phyloP scores from a whole-genome alignment of 2,888 invertebrate species.

The Metopia argyrocephala region DNA sequence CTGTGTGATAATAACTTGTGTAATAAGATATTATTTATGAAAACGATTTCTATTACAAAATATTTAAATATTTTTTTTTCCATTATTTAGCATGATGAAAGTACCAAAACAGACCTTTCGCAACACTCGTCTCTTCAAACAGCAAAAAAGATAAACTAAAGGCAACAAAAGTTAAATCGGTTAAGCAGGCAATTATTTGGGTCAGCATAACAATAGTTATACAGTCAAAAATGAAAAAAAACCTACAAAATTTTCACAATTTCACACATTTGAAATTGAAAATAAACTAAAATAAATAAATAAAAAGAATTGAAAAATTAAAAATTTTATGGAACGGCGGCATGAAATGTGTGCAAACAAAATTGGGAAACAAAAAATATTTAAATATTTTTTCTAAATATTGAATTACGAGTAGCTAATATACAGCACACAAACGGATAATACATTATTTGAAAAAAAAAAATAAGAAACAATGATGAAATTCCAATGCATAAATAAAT shows the following conservation, averaged over 20 bases:
- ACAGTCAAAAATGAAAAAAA: background rate
- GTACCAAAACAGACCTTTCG: too few species aligned
- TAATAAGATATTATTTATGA: too few species aligned
- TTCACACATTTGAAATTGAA: constrained; percentile 52
- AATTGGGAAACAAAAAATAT: constrained; percentile 14
- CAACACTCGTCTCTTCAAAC: background rate
- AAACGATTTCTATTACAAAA: too few species aligned
- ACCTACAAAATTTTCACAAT: constrained; percentile 48
- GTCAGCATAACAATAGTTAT: constrained; percentile 36
- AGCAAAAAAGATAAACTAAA: background rate
- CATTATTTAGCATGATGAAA: too few species aligned
- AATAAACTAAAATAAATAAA: constrained; percentile 1
- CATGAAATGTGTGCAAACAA: constrained; percentile 42
- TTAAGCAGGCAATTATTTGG: constrained; percentile 38
- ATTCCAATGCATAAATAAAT: constrained; percentile 13
- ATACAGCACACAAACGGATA: background rate
- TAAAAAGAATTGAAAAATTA: constrained; percentile 8
- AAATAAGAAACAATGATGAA: background rate
- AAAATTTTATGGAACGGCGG: constrained; percentile 53
- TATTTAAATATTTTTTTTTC: too few species aligned
- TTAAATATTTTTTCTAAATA: constrained; percentile 24
- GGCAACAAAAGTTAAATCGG: too few species aligned
- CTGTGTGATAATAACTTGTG: too few species aligned
- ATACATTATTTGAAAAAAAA: background rate
- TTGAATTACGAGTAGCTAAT: background rate